Evolutionary conservation across 1,140 invertebrate genomes (phyloP).

Genomic region (Dufourea novaeangliae): DNA sequence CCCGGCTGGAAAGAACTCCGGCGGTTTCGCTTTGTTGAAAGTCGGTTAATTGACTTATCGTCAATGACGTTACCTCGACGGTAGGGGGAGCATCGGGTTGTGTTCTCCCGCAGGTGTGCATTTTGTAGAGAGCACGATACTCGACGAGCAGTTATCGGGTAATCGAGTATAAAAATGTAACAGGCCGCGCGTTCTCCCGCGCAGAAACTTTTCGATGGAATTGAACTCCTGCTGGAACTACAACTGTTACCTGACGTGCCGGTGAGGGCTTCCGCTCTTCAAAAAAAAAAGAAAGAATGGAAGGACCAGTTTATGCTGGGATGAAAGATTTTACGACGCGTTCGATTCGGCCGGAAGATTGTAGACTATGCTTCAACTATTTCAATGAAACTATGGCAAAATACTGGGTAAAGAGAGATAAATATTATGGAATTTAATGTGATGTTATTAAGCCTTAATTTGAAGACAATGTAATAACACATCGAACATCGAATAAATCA

Average conservation of each 20-base stretch:
- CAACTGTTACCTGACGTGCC: slow-evolving; percentile 6
- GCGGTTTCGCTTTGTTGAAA: slow-evolving; percentile 11
- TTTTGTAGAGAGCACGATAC: neutral
- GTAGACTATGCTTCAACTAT: too few relatives aligned
- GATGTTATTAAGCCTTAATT: too few relatives aligned
- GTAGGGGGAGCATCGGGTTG: neutral
- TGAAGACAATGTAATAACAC: too few relatives aligned
- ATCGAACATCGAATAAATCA: too few relatives aligned
- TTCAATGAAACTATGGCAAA: too few relatives aligned
- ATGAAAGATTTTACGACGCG: slow-evolving; percentile 1
- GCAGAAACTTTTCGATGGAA: slow-evolving; percentile 1
- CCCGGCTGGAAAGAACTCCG: slow-evolving; percentile 9
- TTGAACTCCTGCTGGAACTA: slow-evolving; percentile 19
- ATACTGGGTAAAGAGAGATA: too few relatives aligned
- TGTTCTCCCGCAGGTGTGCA: too few relatives aligned
- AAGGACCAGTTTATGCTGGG: neutral
- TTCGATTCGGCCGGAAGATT: neutral
- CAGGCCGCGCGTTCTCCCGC: slow-evolving; percentile 1
- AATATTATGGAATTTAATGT: too few relatives aligned
- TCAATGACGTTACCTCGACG: slow-evolving; percentile 1
- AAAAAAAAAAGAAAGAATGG: too few relatives aligned
- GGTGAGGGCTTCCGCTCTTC: too few relatives aligned
- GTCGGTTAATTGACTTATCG: slow-evolving; percentile 42
- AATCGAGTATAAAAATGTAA: slow-evolving; percentile 47
- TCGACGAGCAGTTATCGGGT: slow-evolving; percentile 18